Evolutionary conservation across 1,140 invertebrate species (phyloP), one percentile per base, ranked within the genome.

Genomic region (Parapsyche elsis): DNA sequence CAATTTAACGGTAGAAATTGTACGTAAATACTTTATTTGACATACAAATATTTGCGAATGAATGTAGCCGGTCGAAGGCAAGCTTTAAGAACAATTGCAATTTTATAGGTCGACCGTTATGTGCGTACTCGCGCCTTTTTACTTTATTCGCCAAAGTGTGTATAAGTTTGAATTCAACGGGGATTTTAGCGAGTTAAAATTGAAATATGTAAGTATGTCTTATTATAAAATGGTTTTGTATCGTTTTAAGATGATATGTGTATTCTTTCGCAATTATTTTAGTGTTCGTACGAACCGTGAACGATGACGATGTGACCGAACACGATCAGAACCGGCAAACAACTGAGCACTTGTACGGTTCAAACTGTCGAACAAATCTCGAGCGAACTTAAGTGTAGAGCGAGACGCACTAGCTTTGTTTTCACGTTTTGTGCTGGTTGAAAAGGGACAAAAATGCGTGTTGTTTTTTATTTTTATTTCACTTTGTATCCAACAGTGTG

Each of bases 71-170:
- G 30, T 1, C 30, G 30, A 4, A 38, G 2, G 30, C 7, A 38
- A 38, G 30, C 30, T 38, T 53, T 7, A 46, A 46, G 9, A 23
- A 26, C 64, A 67, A 67, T 26, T 67, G 64, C 64, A 67, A 24
- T 24, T 67, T 67, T 67, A 67, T 67, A 26, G 64, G 64, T 67
- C 64, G 64, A 67, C 64, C 64, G 64, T 67, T 67, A 67, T n/a
- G 2, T 1, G 24, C 24, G 64, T 24, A 30, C 64, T 67, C 24
- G 64, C 64, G 64, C 64, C 24, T 67, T 67, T 67, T 67, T 53
- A 53, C 16, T 16, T 16, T 12, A 12, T 1, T 53, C 12, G 16
- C 49, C 49, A 16, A 53, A 12, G 16, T 12, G 12, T 7, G 5
- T 46, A 46, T 12, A 14, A 53, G 49, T 53, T 53, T 2, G 4